Percentiles rank a stretch among this genome's conserved stretches.
phyloP scores from a whole-genome alignment of 2,113 vertebrate genomes.

The Pygoscelis adeliae region DNA sequence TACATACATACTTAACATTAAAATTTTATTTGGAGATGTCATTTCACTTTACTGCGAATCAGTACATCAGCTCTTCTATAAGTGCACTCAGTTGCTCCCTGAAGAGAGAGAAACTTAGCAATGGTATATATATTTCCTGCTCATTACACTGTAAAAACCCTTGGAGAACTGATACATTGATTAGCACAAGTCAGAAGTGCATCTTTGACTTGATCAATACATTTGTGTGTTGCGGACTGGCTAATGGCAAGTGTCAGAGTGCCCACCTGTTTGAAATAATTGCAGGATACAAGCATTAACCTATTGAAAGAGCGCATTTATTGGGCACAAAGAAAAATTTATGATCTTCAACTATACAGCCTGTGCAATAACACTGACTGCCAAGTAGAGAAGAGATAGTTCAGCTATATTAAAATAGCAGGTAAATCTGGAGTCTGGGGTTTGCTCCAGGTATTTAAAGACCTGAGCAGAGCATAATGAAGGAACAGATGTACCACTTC shows the following conservation, averaged over 20 bases:
- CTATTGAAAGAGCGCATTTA: slow-evolving; percentile 40
- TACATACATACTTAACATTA: slow-evolving; percentile 52
- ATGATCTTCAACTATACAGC: slow-evolving; percentile 22
- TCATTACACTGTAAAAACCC: slow-evolving; percentile 71
- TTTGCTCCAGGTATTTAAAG: slow-evolving; percentile 64
- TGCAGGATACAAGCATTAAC: slow-evolving; percentile 55
- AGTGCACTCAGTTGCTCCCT: slow-evolving; percentile 75
- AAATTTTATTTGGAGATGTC: slow-evolving; percentile 58
- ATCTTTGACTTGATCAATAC: slow-evolving; percentile 64
- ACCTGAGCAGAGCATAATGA: slow-evolving; percentile 50
- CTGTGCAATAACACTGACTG: slow-evolving; percentile 48
- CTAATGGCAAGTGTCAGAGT: slow-evolving; percentile 57
- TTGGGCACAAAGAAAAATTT: slow-evolving; percentile 42
- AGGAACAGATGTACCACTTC: slow-evolving; percentile 57
- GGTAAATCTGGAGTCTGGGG: slow-evolving; percentile 62
- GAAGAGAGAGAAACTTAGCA: slow-evolving; percentile 71
- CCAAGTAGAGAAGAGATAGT: slow-evolving; percentile 47
- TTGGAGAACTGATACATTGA: slow-evolving; percentile 70
- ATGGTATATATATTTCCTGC: slow-evolving; percentile 63
- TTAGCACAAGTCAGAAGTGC: slow-evolving; percentile 65
- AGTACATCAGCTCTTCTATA: slow-evolving; percentile 71
- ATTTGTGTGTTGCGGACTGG: not conserved
- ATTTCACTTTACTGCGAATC: slow-evolving; percentile 65
- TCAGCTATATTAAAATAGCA: slow-evolving; percentile 55
- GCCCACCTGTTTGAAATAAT: slow-evolving; percentile 59